Evolutionary conservation across 2,797 vertebrate species (phyloP), one percentile per base, ranked within the genome.

Genomic region (Enteromius viviparus): DNA sequence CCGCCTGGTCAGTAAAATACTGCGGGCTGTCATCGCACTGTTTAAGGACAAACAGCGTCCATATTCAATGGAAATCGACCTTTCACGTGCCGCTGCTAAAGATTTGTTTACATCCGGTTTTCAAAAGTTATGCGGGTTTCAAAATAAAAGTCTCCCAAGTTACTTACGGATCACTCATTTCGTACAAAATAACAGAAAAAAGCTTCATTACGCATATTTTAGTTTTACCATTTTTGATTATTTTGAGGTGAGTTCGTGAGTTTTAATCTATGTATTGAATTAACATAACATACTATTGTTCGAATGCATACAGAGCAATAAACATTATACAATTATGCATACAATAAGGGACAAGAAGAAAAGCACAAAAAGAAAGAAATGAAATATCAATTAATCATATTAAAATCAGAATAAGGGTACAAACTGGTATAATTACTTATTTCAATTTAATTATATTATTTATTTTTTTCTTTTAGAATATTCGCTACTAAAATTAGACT

Each of bases 1-100:
- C 4, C 37, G 70, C 3, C 82, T 60, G 23, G 37, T 58, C 19
- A 83, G 77, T 15, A 65, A 51, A 69, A 85, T 0, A 60, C n/a
- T n/a, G 0, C 60, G 60, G 7, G 65, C 32, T 29, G 70, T 21
- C 86, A 88, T 88, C 11, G 29, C 66, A 47, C 32, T 47, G 26
- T 49, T 42, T 32, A 53, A 47, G 11, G 26, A 47, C 34, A n/a
- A 51, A 47, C 70, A 49, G 5, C 58, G 14, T 42, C n/a, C 15
- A 45, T 77, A 26, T 19, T 12, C 23, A 40, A 0, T 8, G 0
- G 14, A 19, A 45, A 32, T 37, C 1, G 21, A 8, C 32, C 14
- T 17, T 51, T 40, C 21, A 26, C 1, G 51, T 17, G 34, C 32
- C 45, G 4, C 34, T 60, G 5, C 0, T 26, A 14, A 15, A 10